phyloP scores from a whole-genome alignment of 1,140 invertebrate genomes.

The Diabrotica undecimpunctata region DNA sequence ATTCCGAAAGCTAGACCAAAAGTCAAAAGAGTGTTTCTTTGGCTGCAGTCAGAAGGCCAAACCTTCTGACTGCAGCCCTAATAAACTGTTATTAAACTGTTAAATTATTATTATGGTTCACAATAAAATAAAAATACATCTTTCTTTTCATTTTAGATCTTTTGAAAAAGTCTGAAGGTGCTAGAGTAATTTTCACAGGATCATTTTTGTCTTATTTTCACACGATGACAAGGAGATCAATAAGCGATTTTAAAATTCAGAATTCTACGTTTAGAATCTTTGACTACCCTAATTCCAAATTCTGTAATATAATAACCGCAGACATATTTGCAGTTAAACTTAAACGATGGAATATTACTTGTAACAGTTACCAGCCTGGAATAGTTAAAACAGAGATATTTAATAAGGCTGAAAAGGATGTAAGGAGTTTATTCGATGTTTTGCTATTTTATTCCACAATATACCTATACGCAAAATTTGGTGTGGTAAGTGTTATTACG shows the following conservation, averaged over 20 bases:
- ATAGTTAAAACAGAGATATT: conserved; percentile 4
- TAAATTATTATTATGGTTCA: too few relatives aligned
- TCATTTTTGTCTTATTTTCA: conserved; percentile 10
- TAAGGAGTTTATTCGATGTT: not conserved
- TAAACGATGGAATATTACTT: conserved; percentile 6
- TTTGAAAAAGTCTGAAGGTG: conserved; percentile 9
- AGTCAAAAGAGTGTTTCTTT: too few relatives aligned
- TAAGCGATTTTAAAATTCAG: not conserved
- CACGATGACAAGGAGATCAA: not conserved
- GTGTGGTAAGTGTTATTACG: not conserved
- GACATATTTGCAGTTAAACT: conserved; percentile 10
- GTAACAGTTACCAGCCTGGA: conserved; percentile 10
- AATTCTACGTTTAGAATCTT: not conserved
- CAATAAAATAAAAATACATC: not conserved
- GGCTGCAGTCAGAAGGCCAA: too few relatives aligned
- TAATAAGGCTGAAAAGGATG: not conserved
- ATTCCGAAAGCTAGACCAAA: too few relatives aligned
- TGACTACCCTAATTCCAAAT: conserved; percentile 10
- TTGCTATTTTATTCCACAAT: not conserved
- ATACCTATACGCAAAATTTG: not conserved
- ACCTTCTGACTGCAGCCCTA: too few relatives aligned
- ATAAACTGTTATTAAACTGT: too few relatives aligned
- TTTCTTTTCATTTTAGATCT: conserved; percentile 6
- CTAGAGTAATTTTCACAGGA: conserved; percentile 9
- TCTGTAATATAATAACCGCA: not conserved